Evolutionary conservation across 2,113 vertebrate genomes (phyloP), one percentile per base, ranked within the genome.

Genomic region (Merops nubicus): DNA sequence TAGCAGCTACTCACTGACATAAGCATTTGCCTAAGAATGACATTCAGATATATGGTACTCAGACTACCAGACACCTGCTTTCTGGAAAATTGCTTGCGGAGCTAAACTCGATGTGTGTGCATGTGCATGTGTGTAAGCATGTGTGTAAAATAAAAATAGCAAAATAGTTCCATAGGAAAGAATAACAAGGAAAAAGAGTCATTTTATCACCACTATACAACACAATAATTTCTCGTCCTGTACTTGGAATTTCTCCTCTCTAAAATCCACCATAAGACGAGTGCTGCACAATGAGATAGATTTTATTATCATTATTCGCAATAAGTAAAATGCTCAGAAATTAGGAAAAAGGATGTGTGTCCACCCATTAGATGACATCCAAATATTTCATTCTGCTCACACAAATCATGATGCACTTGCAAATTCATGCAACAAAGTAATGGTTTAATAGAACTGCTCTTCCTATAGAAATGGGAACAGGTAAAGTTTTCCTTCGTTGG

Each of bases 401-500:
- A 94, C 62, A 94, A 96, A 91, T 89, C 94, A 23, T 57, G 87
- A 72, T 85, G 90, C 0, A 34, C 78, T 91, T 96, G 89, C 88
- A 92, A 95, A 95, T 95, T 92, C 91, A 38, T 42, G 74, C 63
- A 88, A 86, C 78, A 95, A 96, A 97, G 87, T 22, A 0, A 36
- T 9, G 87, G 73, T 86, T 94, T 96, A 95, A 97, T 83, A 80
- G 95, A 97, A 92, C 74, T 62, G 77, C 79, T 94, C 77, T 94
- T 93, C 88, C 74, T 88, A 90, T 88, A 96, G 89, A 96, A 93
- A 95, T 60, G 62, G 82, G 88, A 96, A 76, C 89, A 91, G 77
- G 91, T 89, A 54, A 96, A 95, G 89, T 95, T 93, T 93, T 87
- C 89, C 92, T 82, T 69, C 87, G 29, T 69, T 92, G 88, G 91